Percentiles rank a stretch among this genome's conserved stretches.
phyloP scores from a whole-genome alignment of 2,113 vertebrate species.

The Sturnira hondurensis region DNA sequence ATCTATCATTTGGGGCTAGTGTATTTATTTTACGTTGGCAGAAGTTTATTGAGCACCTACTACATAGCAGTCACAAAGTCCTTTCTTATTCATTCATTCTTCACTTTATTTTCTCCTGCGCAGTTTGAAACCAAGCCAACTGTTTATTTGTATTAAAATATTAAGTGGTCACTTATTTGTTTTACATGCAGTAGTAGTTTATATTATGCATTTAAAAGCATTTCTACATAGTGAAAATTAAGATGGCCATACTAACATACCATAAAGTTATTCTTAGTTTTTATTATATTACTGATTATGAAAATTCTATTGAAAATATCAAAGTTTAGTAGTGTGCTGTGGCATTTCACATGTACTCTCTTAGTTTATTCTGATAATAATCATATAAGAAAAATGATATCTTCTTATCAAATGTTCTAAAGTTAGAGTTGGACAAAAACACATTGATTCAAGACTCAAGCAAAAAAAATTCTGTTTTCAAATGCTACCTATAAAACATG shows the following conservation, averaged over 20 bases:
- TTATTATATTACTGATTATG: not conserved
- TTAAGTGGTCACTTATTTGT: not conserved
- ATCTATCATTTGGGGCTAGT: not conserved
- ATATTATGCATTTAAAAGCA: not conserved
- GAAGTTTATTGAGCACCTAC: not conserved
- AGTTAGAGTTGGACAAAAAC: not conserved
- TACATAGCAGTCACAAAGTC: not conserved
- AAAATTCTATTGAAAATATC: not conserved
- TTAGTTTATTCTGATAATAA: not conserved
- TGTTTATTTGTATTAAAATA: not conserved
- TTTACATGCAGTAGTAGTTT: not conserved
- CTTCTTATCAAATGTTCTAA: not conserved
- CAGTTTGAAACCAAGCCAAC: not conserved
- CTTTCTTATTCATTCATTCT: not conserved
- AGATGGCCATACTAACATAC: not conserved
- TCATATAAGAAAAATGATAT: not conserved
- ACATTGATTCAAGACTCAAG: not conserved
- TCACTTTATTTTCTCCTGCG: not conserved
- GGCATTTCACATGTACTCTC: not conserved
- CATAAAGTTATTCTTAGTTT: not conserved
- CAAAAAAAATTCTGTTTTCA: not conserved
- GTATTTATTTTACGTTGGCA: not conserved
- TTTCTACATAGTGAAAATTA: not conserved
- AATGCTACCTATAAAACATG: not conserved
- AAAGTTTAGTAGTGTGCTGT: not conserved